Evolutionary conservation across 2,888 invertebrate species (phyloP).

Genomic region (Drosophila parthenogenetica): DNA sequence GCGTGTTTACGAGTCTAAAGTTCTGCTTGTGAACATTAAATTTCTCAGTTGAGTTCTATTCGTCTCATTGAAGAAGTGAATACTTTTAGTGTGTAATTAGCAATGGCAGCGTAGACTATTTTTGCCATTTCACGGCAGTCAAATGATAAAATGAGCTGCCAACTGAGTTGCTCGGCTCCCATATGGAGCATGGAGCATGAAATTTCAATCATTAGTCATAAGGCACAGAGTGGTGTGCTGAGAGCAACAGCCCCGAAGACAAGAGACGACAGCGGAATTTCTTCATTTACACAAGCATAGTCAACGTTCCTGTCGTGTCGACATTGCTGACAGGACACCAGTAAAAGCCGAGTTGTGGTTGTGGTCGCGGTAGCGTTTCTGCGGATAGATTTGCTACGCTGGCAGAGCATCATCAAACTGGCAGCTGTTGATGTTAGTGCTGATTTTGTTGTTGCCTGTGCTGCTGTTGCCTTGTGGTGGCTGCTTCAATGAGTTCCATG

Average conservation of each 20-base stretch:
- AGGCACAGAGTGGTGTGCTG: conserved; percentile 28
- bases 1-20: conserved; percentile 30
- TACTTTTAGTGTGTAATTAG: conserved; percentile 38
- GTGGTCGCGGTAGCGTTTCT: conserved; percentile 77
- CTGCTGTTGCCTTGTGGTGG: conserved; percentile 35
- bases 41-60: conserved; percentile 29
- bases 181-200: conserved; percentile 62
- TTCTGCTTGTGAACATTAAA: conserved; percentile 39
- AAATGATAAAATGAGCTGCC: conserved; percentile 70
- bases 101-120: conserved; percentile 25
- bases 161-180: conserved; percentile 43
- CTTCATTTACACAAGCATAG: conserved; percentile 72
- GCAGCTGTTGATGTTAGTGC: conserved; percentile 58
- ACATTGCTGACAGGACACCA: conserved; percentile 65
- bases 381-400: conserved; percentile 66
- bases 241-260: conserved; percentile 63
- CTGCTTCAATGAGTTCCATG: conserved; percentile 52
- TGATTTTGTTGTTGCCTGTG: conserved; percentile 14
- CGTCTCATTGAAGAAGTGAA: conserved; percentile 3
- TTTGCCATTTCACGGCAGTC: conserved; percentile 66
- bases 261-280: conserved; percentile 71
- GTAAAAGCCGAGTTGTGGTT: conserved; percentile 66
- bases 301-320: conserved; percentile 57
- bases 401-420: conserved; percentile 40
- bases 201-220: conserved; percentile 79